phyloP scores from a whole-genome alignment of 2,888 invertebrate genomes.

The Periphyllus acericola region DNA sequence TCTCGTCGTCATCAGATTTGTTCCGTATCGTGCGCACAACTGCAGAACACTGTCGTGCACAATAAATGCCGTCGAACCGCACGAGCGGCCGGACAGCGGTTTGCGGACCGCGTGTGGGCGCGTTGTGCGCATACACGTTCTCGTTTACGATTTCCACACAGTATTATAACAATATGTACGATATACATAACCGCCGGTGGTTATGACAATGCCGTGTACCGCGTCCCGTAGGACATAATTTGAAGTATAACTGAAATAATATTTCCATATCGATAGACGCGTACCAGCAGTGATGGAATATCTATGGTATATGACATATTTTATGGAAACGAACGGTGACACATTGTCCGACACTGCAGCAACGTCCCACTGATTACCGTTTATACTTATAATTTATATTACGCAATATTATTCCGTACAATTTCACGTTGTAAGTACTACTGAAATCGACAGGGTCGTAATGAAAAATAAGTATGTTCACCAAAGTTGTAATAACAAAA shows the following conservation, averaged over 20 bases:
- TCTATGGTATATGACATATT: not conserved
- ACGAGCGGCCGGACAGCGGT: not conserved
- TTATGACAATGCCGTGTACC: not conserved
- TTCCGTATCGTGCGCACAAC: no score
- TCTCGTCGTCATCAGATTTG: no score
- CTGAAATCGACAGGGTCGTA: not conserved
- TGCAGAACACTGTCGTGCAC: not conserved
- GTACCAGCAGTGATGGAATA: not conserved
- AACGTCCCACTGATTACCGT: not conserved
- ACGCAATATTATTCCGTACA: no score
- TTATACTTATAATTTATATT: not conserved
- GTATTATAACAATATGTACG: not conserved
- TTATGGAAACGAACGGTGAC: not conserved
- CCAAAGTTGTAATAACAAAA: not conserved
- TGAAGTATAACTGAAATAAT: not conserved
- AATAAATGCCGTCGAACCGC: not conserved
- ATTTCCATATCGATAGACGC: not conserved
- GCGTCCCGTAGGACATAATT: not conserved
- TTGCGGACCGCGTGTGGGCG: not conserved
- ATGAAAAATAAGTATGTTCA: conserved; percentile 11
- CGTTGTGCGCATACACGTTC: no score
- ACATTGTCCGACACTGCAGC: not conserved
- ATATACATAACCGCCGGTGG: not conserved
- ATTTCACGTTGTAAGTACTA: not conserved
- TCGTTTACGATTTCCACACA: not conserved